These are phyloP conservation scores for Nannoperca obscura DNA, from an alignment of 2,797 vertebrate species.

Conservation along the genomic window DNA sequence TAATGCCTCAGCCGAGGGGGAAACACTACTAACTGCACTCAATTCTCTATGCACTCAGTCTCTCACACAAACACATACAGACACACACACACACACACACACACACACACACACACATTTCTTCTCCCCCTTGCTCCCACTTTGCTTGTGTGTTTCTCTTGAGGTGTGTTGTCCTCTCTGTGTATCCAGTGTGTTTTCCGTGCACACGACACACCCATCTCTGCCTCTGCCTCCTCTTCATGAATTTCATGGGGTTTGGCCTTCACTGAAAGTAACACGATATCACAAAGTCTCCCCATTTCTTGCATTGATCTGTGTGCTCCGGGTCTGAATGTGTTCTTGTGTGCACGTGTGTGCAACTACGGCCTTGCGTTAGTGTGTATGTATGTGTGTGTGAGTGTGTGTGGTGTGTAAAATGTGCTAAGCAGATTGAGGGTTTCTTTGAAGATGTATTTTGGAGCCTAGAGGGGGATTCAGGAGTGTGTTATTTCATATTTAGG, in stretches of 20 bases:
- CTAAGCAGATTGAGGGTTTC: slow-evolving; percentile 73
- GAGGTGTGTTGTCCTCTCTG: slow-evolving; percentile 43
- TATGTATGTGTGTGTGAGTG: not conserved
- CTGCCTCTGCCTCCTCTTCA: slow-evolving; percentile 48
- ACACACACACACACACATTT: slow-evolving; percentile 37
- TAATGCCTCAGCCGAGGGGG: slow-evolving; percentile 86
- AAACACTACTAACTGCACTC: slow-evolving; percentile 83
- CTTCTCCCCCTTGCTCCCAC: slow-evolving; percentile 30
- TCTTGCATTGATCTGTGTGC: slow-evolving; percentile 58
- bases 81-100: slow-evolving; percentile 26
- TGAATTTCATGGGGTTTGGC: slow-evolving; percentile 60
- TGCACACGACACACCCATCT: slow-evolving; percentile 45
- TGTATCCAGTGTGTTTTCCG: slow-evolving; percentile 42
- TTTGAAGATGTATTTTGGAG: slow-evolving; percentile 77
- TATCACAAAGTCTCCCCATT: slow-evolving; percentile 56
- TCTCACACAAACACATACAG: slow-evolving; percentile 35
- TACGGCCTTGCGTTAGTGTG: slow-evolving; percentile 18
- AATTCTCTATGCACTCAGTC: slow-evolving; percentile 77
- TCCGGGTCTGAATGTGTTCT: slow-evolving; percentile 45
- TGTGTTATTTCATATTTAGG: slow-evolving; percentile 80
- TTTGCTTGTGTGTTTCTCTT: slow-evolving; percentile 40
- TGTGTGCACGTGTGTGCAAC: slow-evolving; percentile 44
- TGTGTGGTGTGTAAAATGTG: slow-evolving; percentile 60
- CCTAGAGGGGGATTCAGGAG: slow-evolving; percentile 63
- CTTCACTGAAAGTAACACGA: slow-evolving; percentile 58